Conservation (phyloP, 2,888 invertebrate genomes). For the Lutraria lutraria region DNA sequence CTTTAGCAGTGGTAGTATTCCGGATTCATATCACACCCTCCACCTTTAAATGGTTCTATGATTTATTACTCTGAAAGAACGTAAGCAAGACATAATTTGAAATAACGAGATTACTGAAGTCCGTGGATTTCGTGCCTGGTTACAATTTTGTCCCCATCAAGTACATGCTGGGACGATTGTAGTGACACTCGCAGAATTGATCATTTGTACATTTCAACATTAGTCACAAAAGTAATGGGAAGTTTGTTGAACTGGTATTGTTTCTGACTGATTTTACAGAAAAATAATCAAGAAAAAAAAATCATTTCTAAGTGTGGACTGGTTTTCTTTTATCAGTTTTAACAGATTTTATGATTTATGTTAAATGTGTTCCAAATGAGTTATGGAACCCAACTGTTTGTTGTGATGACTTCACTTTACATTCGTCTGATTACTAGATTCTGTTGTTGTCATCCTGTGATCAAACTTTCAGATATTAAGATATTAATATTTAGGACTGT, state of each 20-base stretch:
- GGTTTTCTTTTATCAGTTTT: slow-evolving; percentile 9
- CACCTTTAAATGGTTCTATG: background rate
- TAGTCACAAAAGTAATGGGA: background rate
- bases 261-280: background rate
- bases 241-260: background rate
- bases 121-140: background rate
- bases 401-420: background rate
- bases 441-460: background rate
- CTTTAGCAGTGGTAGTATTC: too few relatives aligned
- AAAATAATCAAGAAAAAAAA: background rate
- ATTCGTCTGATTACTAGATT: background rate
- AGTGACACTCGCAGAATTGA: background rate
- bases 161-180: background rate
- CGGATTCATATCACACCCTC: too few relatives aligned
- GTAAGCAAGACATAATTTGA: background rate
- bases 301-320: background rate
- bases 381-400: background rate
- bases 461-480: background rate
- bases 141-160: background rate
- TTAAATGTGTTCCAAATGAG: background rate
- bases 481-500: too few relatives aligned
- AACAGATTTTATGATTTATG: background rate
- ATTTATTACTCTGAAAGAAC: background rate
- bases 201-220: background rate
- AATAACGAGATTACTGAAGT: background rate